Evolutionary conservation across 2,113 vertebrate species (phyloP), one percentile per base, ranked within the genome.

Genomic region (Ondatra zibethicus): DNA sequence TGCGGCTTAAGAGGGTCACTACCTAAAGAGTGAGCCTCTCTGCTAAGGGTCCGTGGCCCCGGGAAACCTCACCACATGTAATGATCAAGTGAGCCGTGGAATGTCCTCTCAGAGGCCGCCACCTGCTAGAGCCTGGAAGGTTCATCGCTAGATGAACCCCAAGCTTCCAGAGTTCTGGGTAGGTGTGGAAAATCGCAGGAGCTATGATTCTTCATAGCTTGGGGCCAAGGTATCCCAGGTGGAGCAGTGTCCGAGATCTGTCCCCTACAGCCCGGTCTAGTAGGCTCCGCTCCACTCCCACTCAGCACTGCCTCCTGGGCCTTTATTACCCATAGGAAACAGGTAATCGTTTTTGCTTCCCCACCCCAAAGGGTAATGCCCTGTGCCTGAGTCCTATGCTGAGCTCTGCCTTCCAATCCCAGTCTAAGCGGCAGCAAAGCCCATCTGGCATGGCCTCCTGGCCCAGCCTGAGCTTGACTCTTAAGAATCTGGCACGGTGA

Each of bases 211-310:
- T 42, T 55, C 36, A n/a, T 85, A 65, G 39, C 39, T 65, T 17
- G n/a, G 81, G 81, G n/a, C 25, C 58, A 65, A 63, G 39, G 27
- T 23, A 4, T 66, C 27, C 61, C 17, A 65, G 39, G 45, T 87
- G 2, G 42, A 33, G 42, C 21, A 52, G 21, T 52, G 21, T 52
- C 65, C 14, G 13, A 52, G 12, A 33, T 72, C 66, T 42, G 45
- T n/a, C 31, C 13, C 66, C 66, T 14, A 39, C 36, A n/a, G 11
- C 33, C 31, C 21, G 4, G 16, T 88, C 47, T 19, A 39, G 33
- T 39, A 47, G 86, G 33, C 0, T 2, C 61, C 1, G 0, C 58
- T 87, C 29, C 25, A 6, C 0, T 29, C 12, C n/a, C 5, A 23
- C 76, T 29, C n/a, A 36, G 36, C 61, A 27, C 47, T 23, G 39